Evolutionary conservation across 2,113 vertebrate genomes (phyloP), one percentile per base, ranked within the genome.

Genomic region (Smithornis capensis): DNA sequence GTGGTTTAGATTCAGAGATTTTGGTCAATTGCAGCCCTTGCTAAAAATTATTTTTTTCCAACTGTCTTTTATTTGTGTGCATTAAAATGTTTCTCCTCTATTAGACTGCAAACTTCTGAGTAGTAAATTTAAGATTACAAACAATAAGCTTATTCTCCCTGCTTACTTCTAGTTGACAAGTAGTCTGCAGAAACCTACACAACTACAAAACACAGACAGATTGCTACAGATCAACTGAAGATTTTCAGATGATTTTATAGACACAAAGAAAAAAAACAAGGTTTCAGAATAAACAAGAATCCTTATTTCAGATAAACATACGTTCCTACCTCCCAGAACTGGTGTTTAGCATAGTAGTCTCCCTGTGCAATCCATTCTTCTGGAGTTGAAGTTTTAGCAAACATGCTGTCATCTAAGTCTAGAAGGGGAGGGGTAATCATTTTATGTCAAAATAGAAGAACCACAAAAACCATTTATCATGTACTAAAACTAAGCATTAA

Each of bases 351-450:
- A 7, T 98, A 98, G 82, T 98, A 98, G 24, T 98, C 98, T 87
- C 98, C 98, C 87, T 98, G 98, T 11, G 96, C 95, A 42, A 98
- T 97, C 98, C 98, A 98, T 59, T 98, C 98, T 78, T 96, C 95
- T 25, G 97, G 96, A 59, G 98, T 98, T 12, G 98, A 98, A 29
- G 98, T 98, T 96, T 98, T 98, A 75, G 97, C 98, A 96, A 98
- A 98, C 98, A 98, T 98, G 92, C 97, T 98, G 60, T 98, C 98
- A 10, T 98, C 98, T 28, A 98, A 96, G 38, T 98, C 98, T 98
- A 83, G 37, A 93, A 96, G 22, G 70, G 91, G 56, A 94, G 28
- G 17, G 17, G 31, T 6, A 56, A 92, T 62, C 4, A 60, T 68
- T 89, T 94, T 27, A 70, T 19, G 47, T 95, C 57, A 94, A 78